A percentile compares a stretch with the other conserved stretches of the same genome.
Conservation (phyloP, 2,113 vertebrate species). For the Oxygymnocypris stewartii region DNA sequence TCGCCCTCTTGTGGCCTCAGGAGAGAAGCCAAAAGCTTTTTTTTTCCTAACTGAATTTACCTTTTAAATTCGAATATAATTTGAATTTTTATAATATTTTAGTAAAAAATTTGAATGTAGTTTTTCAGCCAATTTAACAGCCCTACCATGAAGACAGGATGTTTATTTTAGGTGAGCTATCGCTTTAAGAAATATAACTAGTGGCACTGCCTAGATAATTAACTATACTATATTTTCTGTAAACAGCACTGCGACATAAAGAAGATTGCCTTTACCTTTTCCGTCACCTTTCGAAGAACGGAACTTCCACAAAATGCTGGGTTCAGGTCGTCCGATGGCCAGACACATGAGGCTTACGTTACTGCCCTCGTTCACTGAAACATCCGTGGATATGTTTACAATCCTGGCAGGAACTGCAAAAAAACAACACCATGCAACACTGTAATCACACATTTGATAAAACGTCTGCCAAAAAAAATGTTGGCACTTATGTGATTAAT, state of each 20-base stretch:
- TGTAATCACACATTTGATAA: not conserved
- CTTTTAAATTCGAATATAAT: too few species aligned
- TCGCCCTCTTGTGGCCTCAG: too few species aligned
- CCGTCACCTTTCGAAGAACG: constrained; percentile 78
- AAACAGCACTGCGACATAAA: not conserved
- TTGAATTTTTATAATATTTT: too few species aligned
- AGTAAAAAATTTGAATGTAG: too few species aligned
- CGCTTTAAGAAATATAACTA: not conserved
- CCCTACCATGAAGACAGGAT: too few species aligned
- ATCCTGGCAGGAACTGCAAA: constrained; percentile 92
- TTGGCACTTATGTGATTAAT: not conserved
- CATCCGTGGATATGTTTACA: constrained; percentile 88
- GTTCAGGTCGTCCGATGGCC: constrained; percentile 92
- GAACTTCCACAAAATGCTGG: constrained; percentile 92
- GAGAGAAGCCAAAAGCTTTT: too few species aligned
- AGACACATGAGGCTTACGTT: constrained; percentile 92
- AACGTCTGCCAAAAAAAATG: not conserved
- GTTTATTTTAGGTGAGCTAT: too few species aligned
- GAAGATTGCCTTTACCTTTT: not conserved
- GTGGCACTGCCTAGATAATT: not conserved
- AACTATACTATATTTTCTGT: not conserved
- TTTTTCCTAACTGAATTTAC: too few species aligned
- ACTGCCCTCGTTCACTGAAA: constrained; percentile 95
- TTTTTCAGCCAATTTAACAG: too few species aligned
- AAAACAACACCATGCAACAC: not conserved